Base-by-base conservation (phyloP, 2,888 invertebrate species). In the Peribatodes rhomboidaria region DNA sequence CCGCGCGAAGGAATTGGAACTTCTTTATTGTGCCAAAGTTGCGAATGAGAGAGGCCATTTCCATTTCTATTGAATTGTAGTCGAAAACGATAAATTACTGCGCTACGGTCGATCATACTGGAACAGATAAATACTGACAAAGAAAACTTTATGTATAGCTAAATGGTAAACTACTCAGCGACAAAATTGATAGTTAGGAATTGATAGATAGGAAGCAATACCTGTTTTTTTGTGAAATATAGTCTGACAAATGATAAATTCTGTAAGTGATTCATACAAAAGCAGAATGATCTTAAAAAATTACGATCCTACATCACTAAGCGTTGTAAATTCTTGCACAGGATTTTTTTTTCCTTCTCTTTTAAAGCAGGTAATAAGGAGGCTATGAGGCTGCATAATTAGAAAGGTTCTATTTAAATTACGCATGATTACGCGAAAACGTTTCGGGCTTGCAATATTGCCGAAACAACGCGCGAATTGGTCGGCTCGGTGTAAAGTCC, bases 11-110 rank as follows among this genome's bases (percentile, higher is more conserved):
- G 83, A 86, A 90, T 89, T 83, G 83, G 84, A 91, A 91, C 88
- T 90, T 88, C 88, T 91, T 90, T 89, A 90, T 88, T 88, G 89
- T 89, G 86, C 82, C 84, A 75, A 89, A 90, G 85, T 89, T 89
- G 80, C 84, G 84, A 86, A 87, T 84, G 84, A 85, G 85, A 85
- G 80, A 75, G 79, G 82, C 82, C 81, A 89, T 91, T 90, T 87
- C 88, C 89, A 90, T 91, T 89, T 88, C 87, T 87, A 89, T 89
- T 80, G 83, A 83, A 83, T 80, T 81, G 82, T 81, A 77, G 81
- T 79, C 72, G 61, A 69, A 82, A 77, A 82, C 82, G 74, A 86
- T 87, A 87, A 87, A 88, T 87, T 86, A 86, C 84, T 78, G 75
- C 75, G 59, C 71, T 47, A 35, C 63, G 27, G 18, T 49, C 18